Conservation (phyloP, 2,888 invertebrate genomes). For the Mongoloraphidia duomilia region DNA sequence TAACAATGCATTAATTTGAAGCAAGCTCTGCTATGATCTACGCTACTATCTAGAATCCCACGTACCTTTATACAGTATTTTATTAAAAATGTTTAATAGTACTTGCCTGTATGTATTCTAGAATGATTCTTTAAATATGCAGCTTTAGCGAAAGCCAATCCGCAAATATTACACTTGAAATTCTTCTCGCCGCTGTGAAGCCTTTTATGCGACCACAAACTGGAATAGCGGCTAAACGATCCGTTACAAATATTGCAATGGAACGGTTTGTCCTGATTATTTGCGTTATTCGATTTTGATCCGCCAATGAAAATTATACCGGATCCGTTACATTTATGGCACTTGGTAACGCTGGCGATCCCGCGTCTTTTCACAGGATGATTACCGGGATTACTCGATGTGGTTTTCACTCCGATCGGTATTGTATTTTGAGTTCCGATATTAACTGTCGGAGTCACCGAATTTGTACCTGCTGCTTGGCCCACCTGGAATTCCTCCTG, state of each 20-base stretch:
- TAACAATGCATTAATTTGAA: too few species aligned
- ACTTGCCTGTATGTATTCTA: constrained; percentile 62
- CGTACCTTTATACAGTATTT: too few species aligned
- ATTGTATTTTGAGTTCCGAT: constrained; percentile 35
- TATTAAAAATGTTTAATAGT: too few species aligned
- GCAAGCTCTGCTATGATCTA: too few species aligned
- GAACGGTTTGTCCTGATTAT: constrained; percentile 64
- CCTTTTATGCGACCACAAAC: constrained; percentile 79
- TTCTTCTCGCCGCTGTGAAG: constrained; percentile 73
- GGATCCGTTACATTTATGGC: constrained; percentile 79
- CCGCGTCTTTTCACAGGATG: constrained; percentile 77
- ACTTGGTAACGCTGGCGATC: constrained; percentile 70
- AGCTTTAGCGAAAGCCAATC: constrained; percentile 76
- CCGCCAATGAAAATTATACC: constrained; percentile 71
- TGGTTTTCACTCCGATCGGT: constrained; percentile 24
- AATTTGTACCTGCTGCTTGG: background rate
- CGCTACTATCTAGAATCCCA: too few species aligned
- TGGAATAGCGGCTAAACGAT: constrained; percentile 70
- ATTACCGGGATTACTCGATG: constrained; percentile 31
- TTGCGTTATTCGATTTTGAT: constrained; percentile 42
- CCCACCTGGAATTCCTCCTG: constrained; percentile 18
- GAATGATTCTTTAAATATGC: constrained; percentile 84
- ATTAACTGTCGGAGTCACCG: constrained; percentile 8
- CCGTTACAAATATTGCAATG: constrained; percentile 79
- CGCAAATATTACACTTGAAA: constrained; percentile 78